phyloP scores from a whole-genome alignment of 2,797 vertebrate genomes.

The Todus mexicanus region DNA sequence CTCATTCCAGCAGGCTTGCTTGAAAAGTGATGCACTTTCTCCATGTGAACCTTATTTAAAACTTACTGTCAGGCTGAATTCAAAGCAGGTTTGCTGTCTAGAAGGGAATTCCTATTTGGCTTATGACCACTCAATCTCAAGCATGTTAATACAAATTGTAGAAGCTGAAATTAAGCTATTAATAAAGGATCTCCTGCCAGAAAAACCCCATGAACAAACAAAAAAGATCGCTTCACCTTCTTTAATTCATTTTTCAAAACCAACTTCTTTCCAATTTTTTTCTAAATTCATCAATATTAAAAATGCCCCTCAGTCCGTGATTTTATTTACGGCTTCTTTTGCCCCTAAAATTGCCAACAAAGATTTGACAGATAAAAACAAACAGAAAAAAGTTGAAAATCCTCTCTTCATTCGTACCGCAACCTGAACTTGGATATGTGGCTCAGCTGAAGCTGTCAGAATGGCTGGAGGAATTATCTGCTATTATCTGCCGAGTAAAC shows the following conservation, averaged over 20 bases:
- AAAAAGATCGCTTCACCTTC: background rate
- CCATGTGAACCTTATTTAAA: background rate
- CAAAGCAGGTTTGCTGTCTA: background rate
- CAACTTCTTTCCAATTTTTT: background rate
- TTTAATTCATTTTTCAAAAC: background rate
- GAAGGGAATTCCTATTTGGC: background rate
- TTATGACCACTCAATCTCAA: background rate
- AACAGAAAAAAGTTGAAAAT: background rate
- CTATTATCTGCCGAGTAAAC: conserved; percentile 42
- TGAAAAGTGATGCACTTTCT: background rate
- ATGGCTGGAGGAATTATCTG: conserved; percentile 51
- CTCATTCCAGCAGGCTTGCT: background rate
- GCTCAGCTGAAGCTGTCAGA: conserved; percentile 54
- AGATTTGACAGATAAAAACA: background rate
- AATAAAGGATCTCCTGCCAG: background rate
- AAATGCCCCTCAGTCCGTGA: background rate
- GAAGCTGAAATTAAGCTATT: background rate
- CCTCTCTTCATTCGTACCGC: background rate
- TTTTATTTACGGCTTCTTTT: background rate
- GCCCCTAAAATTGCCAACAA: background rate
- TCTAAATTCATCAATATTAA: background rate
- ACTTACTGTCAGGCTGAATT: background rate
- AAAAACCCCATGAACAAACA: background rate
- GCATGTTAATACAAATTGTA: background rate
- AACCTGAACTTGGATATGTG: background rate